Conservation (phyloP, 2,888 invertebrate species). For the Drosophila testacea region DNA sequence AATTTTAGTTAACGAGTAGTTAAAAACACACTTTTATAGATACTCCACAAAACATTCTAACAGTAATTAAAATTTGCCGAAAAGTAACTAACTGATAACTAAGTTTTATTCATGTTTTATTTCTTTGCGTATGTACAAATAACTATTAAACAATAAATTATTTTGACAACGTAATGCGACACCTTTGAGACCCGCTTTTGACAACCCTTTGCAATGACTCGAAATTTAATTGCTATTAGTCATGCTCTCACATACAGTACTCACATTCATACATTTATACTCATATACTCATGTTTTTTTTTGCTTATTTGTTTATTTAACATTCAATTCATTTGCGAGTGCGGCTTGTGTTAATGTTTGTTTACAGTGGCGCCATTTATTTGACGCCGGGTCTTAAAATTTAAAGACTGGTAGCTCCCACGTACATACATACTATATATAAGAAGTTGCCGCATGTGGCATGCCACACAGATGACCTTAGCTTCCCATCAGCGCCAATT, state of each 20-base stretch:
- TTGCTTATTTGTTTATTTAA: slow-evolving; percentile 37
- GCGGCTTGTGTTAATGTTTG: slow-evolving; percentile 44
- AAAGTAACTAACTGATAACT: slow-evolving; percentile 2
- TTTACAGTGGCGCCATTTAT: slow-evolving; percentile 48
- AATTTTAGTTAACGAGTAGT: neutral
- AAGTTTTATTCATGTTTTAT: neutral
- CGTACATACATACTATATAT: slow-evolving; percentile 9
- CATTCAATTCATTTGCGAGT: slow-evolving; percentile 31
- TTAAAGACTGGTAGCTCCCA: neutral
- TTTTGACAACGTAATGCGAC: slow-evolving; percentile 10
- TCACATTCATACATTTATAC: neutral
- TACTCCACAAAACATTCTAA: neutral
- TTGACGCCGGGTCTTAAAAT: neutral
- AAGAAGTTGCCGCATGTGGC: slow-evolving; percentile 21
- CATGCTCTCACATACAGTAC: slow-evolving; percentile 12
- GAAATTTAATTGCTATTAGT: slow-evolving; percentile 33
- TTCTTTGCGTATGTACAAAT: neutral
- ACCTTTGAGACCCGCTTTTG: slow-evolving; percentile 1
- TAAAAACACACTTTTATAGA: too few relatives aligned
- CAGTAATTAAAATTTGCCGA: neutral
- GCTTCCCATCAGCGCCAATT: slow-evolving; percentile 31
- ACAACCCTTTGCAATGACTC: slow-evolving; percentile 1
- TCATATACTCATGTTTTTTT: neutral
- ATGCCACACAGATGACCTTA: slow-evolving; percentile 47
- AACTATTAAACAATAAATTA: neutral